phyloP scores from a whole-genome alignment of 2,888 invertebrate species.

The Drosophila mettleri region DNA sequence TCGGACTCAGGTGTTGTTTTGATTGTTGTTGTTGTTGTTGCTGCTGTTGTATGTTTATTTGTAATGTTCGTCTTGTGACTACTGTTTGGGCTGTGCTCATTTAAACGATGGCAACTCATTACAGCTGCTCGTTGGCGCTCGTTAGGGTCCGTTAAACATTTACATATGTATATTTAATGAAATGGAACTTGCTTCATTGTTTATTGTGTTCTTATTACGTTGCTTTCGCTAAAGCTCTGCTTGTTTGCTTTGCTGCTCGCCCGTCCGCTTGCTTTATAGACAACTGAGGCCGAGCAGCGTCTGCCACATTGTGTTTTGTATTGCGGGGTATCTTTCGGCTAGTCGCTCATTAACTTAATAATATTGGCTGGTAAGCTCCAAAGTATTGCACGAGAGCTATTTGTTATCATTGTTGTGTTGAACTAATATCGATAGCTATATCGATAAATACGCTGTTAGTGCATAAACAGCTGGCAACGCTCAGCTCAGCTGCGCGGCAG shows the following conservation, averaged over 20 bases:
- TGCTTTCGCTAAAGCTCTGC: conserved; percentile 7
- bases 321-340: conserved; percentile 20
- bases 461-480: conserved; percentile 23
- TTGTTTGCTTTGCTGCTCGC: conserved; percentile 38
- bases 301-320: conserved; percentile 36
- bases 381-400: conserved; percentile 29
- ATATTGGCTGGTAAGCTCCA: conserved; percentile 27
- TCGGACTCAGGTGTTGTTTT: conserved; percentile 31
- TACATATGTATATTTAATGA: conserved; percentile 34
- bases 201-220: conserved; percentile 27
- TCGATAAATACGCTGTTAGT: conserved; percentile 4
- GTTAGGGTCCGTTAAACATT: conserved; percentile 32
- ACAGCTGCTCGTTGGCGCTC: conserved; percentile 26
- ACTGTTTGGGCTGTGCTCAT: conserved; percentile 23
- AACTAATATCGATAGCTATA: conserved; percentile 16
- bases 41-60: conserved; percentile 25
- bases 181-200: conserved; percentile 36
- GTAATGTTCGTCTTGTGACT: conserved; percentile 15
- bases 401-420: conserved; percentile 29
- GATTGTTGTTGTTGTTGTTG: conserved; percentile 18
- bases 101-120: conserved; percentile 38
- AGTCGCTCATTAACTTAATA: conserved; percentile 42
- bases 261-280: conserved; percentile 33
- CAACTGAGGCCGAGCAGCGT: conserved; percentile 45
- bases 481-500: conserved; percentile 2